Evolutionary conservation across 2,797 vertebrate genomes (phyloP).

Genomic region (Cryptoprocta ferox): DNA sequence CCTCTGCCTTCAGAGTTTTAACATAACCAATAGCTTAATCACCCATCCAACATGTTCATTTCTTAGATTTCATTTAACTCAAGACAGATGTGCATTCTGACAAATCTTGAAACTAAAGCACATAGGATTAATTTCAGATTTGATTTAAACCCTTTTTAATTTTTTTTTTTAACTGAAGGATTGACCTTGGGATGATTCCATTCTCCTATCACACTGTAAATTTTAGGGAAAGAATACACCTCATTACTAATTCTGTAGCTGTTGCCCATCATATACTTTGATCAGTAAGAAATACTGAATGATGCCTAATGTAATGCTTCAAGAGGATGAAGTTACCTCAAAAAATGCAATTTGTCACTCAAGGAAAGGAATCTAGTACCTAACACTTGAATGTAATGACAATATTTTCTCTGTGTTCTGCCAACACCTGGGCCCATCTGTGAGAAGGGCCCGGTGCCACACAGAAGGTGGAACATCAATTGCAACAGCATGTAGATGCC

Average conservation of each 20-base stretch:
- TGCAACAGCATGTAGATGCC: constrained; percentile 73
- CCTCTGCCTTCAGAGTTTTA: constrained; percentile 5
- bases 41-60: background rate
- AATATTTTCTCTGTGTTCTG: constrained; percentile 73
- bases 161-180: background rate
- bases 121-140: background rate
- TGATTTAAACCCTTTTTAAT: background rate
- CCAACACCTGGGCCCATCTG: constrained; percentile 86
- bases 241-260: background rate
- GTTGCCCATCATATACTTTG: background rate
- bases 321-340: background rate
- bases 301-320: background rate
- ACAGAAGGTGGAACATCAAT: constrained; percentile 53
- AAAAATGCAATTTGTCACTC: constrained; percentile 22
- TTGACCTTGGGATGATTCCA: background rate
- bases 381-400: background rate
- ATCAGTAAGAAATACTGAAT: background rate
- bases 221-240: background rate
- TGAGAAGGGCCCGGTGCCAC: constrained; percentile 82
- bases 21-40: background rate
- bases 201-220: background rate
- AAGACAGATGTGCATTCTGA: background rate
- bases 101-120: background rate
- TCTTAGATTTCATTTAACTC: constrained; percentile 13
- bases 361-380: constrained; percentile 12